Conservation (phyloP, 2,797 vertebrate species). For the Cyclura pinguis region DNA sequence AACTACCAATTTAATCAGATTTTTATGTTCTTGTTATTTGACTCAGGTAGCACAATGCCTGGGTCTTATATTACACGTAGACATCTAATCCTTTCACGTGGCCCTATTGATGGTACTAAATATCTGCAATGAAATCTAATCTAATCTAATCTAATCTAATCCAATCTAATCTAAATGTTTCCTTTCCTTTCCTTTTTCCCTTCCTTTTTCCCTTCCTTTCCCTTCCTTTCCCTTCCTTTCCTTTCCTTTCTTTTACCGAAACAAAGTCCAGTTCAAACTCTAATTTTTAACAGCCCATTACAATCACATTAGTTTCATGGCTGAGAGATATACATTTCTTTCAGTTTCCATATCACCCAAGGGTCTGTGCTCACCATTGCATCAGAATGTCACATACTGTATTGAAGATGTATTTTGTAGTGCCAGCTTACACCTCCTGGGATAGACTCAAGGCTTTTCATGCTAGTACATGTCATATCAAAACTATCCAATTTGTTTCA, state of each 20-base stretch:
- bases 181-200: too few relatives aligned
- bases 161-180: too few relatives aligned
- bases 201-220: too few relatives aligned
- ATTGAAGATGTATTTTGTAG: slow-evolving; percentile 18
- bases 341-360: slow-evolving; percentile 26
- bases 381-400: neutral
- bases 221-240: too few relatives aligned
- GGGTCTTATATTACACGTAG: neutral
- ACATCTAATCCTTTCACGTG: neutral
- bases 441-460: slow-evolving; percentile 5
- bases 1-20: too few relatives aligned
- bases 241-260: too few relatives aligned
- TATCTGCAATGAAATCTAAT: neutral
- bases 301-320: neutral
- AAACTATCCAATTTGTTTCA: slow-evolving; percentile 50
- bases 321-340: neutral
- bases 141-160: too few relatives aligned
- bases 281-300: too few relatives aligned
- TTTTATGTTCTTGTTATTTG: too few relatives aligned
- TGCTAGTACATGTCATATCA: slow-evolving; percentile 33
- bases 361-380: fast-evolving
- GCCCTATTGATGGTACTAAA: neutral
- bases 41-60: neutral
- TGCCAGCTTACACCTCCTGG: neutral
- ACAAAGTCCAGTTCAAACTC: too few relatives aligned